Percentiles rank a stretch among this genome's conserved stretches.
phyloP scores from a whole-genome alignment of 1,140 invertebrate genomes.

The Caerostris extrusa region DNA sequence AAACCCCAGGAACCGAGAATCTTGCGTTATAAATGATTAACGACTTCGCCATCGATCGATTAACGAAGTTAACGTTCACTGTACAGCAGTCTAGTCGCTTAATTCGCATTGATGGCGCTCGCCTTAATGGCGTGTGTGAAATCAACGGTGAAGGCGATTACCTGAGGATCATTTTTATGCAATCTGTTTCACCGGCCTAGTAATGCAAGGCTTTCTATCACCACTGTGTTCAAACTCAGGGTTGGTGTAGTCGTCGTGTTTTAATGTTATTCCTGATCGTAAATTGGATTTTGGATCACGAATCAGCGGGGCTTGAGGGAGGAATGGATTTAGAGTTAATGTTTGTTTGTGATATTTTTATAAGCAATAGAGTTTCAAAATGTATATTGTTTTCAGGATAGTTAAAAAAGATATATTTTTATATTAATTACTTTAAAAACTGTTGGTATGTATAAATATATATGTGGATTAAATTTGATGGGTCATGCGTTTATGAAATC shows the following conservation, averaged over 20 bases:
- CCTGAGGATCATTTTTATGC: constrained; percentile 31
- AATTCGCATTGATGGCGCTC: constrained; percentile 52
- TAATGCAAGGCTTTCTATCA: constrained; percentile 11
- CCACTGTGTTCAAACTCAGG: not conserved
- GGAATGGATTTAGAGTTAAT: no score
- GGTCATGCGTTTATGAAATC: no score
- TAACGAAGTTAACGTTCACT: constrained; percentile 23
- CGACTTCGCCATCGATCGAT: constrained; percentile 25
- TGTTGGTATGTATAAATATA: no score
- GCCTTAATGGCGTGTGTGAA: constrained; percentile 11
- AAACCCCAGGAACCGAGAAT: constrained; percentile 19
- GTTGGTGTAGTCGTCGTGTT: not conserved
- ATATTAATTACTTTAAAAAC: no score
- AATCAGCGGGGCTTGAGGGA: no score
- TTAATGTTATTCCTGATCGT: not conserved
- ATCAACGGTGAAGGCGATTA: constrained; percentile 41
- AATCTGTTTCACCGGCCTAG: constrained; percentile 29
- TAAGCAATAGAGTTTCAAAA: no score
- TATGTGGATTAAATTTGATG: no score
- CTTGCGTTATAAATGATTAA: constrained; percentile 37
- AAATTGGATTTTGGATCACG: not conserved
- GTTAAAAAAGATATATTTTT: no score
- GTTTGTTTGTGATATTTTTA: no score
- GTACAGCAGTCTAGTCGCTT: not conserved
- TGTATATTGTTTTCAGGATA: no score